Evolutionary conservation across 2,888 invertebrate genomes (phyloP), one percentile per base, ranked within the genome.

Genomic region (Gnatocerus cornutus): DNA sequence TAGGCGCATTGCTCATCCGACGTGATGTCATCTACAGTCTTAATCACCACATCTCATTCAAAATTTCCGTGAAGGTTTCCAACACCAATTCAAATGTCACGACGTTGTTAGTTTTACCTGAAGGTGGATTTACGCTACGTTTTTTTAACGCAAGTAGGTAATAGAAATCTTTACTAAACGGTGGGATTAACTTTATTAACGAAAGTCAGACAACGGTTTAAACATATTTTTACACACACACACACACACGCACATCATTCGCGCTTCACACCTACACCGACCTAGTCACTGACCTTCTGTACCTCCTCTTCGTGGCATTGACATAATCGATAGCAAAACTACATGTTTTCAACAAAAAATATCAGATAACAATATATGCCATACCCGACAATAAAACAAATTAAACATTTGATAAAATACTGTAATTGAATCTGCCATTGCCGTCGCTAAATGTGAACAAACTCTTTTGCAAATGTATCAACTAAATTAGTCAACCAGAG

Each of bases 401-500:
- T 7, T 33, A 33, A 33, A 33, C 33, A 6, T 33, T 33, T 7
- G 33, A 33, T 7, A 33, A 21, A 21, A 21, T 21, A 21, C 21
- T 21, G 2, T 21, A 21, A 21, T 21, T 21, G 21, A 21, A 21
- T 21, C 21, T 1, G 4, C 21, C 21, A 21, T 21, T 33, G n/a
- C 33, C 9, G 7, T 33, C 12, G 10, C n/a, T 3, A 3, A n/a
- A 13, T 12, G 41, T 41, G 10, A 41, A 12, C 41, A 12, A 41
- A 41, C 41, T 41, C 41, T 41, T 41, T 41, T 41, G 41, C 41
- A 12, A 41, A 39, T 37, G 30, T 39, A 21, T 55, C 37, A 9
- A 21, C 39, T 55, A 37, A 53, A 53, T 53, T 53, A 53, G 33
- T 58, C 46, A 58, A 61, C 8, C 33, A 46, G 33, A 61, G 61